Percentiles rank a stretch among this genome's conserved stretches.
phyloP scores from a whole-genome alignment of 2,113 vertebrate species.

The Bothrops jararaca region DNA sequence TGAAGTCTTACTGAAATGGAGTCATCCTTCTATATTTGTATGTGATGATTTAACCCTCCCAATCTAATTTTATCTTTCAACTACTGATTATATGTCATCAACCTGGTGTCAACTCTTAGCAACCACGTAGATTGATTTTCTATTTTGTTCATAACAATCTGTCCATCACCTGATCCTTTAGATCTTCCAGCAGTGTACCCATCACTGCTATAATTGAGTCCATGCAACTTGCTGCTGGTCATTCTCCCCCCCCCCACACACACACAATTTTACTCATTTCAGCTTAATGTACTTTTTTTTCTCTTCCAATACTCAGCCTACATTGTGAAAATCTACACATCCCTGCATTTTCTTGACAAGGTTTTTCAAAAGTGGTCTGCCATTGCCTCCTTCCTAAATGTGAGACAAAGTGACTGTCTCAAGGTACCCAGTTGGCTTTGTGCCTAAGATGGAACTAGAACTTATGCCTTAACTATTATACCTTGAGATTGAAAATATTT shows the following conservation, averaged over 20 bases:
- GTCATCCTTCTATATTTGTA: not conserved
- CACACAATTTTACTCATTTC: not conserved
- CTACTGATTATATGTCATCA: not conserved
- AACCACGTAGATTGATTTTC: not conserved
- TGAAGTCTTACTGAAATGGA: not conserved
- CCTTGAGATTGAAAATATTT: not conserved
- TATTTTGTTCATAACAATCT: not conserved
- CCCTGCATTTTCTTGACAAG: not conserved
- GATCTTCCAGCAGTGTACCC: not conserved
- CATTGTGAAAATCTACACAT: not conserved
- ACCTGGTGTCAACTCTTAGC: not conserved
- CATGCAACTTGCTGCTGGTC: not conserved
- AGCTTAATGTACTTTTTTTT: not conserved
- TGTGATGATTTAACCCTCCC: not conserved
- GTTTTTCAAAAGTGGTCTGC: not conserved
- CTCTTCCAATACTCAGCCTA: not conserved
- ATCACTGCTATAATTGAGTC: not conserved
- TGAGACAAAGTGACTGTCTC: not conserved
- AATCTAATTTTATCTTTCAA: not conserved
- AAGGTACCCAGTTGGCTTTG: not conserved
- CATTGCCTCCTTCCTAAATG: not conserved
- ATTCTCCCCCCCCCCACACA: rapidly evolving
- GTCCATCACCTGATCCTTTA: not conserved
- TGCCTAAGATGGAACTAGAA: not conserved
- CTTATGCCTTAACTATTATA: not conserved